Conservation (phyloP, 2,797 vertebrate species). For the Scyliorhinus canicula region DNA sequence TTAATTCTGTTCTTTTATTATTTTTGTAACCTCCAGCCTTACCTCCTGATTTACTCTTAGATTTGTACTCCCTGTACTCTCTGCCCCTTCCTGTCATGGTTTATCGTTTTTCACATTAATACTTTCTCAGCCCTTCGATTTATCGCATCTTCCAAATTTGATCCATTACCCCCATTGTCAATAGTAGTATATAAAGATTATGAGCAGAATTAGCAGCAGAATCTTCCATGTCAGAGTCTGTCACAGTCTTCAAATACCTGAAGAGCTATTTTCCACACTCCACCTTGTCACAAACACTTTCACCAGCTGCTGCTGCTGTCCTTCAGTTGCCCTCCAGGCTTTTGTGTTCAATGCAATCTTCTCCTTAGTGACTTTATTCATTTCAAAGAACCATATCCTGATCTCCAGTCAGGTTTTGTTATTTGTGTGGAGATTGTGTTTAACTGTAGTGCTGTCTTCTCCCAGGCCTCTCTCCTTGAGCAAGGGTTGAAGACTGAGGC, state of each 20-base stretch:
- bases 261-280: background rate
- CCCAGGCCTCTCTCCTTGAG: background rate
- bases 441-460: background rate
- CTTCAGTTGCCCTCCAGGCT: background rate
- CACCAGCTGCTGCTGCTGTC: background rate
- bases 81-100: background rate
- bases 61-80: background rate
- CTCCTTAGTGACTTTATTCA: background rate
- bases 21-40: no score
- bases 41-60: no score
- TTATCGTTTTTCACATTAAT: no score
- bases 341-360: background rate
- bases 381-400: background rate
- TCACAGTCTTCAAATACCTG: background rate
- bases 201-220: background rate
- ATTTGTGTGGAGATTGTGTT: conserved; percentile 17
- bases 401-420: background rate
- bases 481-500: background rate
- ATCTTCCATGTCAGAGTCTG: background rate
- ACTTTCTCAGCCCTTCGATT: no score
- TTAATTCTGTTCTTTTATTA: no score
- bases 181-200: background rate
- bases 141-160: no score
- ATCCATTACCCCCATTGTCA: background rate
- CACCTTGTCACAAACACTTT: background rate